These are phyloP conservation scores for Drosophila kanekoi DNA, from an alignment of 2,888 invertebrate genomes.

Conservation along the genomic window DNA sequence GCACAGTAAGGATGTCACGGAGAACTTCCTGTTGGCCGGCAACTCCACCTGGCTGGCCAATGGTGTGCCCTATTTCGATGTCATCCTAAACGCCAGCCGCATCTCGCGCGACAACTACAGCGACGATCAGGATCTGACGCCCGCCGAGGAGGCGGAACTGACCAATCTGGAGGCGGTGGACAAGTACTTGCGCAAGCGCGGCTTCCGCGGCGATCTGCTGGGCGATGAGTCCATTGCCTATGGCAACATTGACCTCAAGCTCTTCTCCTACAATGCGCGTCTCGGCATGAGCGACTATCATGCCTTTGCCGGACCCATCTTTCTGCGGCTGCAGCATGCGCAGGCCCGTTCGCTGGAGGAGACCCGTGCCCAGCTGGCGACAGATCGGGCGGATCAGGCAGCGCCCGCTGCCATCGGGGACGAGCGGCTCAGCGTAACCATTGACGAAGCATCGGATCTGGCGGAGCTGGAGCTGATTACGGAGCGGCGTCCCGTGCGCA, in stretches of 20 bases:
- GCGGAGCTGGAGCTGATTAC: conserved; percentile 83
- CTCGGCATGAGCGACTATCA: conserved; percentile 83
- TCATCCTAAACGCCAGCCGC: conserved; percentile 79
- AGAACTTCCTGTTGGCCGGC: conserved; percentile 86
- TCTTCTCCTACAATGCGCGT: conserved; percentile 83
- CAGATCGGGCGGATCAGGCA: conserved; percentile 12
- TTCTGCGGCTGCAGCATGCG: conserved; percentile 78
- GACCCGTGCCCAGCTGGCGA: background rate
- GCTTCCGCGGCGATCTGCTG: conserved; percentile 84
- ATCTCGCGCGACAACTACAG: conserved; percentile 74
- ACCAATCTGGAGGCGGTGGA: conserved; percentile 83
- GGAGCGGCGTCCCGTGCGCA: conserved; percentile 82
- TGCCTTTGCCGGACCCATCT: conserved; percentile 84
- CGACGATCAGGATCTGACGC: conserved; percentile 62
- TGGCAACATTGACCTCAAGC: conserved; percentile 85
- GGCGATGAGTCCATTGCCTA: conserved; percentile 84
- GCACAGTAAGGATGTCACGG: conserved; percentile 87
- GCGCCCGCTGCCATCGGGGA: conserved; percentile 73
- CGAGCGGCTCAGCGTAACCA: conserved; percentile 77
- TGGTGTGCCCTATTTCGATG: conserved; percentile 83
- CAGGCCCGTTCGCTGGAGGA: conserved; percentile 40
- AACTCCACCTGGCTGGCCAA: conserved; percentile 88
- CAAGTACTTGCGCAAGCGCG: conserved; percentile 79
- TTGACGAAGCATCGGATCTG: conserved; percentile 80
- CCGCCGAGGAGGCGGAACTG: conserved; percentile 74